Evolutionary conservation across 2,888 invertebrate genomes (phyloP).

Genomic region (Alentia gelatinosa): DNA sequence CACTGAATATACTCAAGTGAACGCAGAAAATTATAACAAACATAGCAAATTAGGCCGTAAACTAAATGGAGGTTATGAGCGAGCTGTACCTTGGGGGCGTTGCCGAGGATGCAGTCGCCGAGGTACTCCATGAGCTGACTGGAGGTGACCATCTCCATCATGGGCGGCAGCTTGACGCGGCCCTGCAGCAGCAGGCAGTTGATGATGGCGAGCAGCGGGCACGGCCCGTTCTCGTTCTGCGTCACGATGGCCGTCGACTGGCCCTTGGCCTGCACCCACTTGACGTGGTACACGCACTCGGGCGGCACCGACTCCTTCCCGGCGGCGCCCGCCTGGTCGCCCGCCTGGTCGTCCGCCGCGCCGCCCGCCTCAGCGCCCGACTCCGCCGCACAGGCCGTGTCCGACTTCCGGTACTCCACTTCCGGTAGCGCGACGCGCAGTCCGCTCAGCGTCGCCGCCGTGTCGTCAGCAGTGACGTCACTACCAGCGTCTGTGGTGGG

Average conservation of each 20-base stretch:
- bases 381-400: not conserved
- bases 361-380: not conserved
- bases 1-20: too few relatives aligned
- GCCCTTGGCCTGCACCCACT: constrained; percentile 81
- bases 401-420: not conserved
- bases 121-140: constrained; percentile 82
- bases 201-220: constrained; percentile 83
- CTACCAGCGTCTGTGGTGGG: not conserved
- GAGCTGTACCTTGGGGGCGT: constrained; percentile 79
- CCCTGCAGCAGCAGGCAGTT: constrained; percentile 83
- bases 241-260: constrained; percentile 82
- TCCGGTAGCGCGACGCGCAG: not conserved
- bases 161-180: constrained; percentile 79
- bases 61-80: not conserved
- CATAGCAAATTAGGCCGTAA: too few relatives aligned
- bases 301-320: constrained; percentile 24
- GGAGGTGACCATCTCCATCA: constrained; percentile 81
- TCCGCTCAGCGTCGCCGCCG: not conserved
- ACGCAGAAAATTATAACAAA: too few relatives aligned
- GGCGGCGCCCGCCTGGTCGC: too few relatives aligned
- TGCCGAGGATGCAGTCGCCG: constrained; percentile 82
- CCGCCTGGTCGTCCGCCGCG: not conserved
- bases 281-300: constrained; percentile 81
- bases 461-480: not conserved
- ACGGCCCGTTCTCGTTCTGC: constrained; percentile 84